Evolutionary conservation across 2,797 vertebrate genomes (phyloP).

Genomic region (Sandelia bainsii): DNA sequence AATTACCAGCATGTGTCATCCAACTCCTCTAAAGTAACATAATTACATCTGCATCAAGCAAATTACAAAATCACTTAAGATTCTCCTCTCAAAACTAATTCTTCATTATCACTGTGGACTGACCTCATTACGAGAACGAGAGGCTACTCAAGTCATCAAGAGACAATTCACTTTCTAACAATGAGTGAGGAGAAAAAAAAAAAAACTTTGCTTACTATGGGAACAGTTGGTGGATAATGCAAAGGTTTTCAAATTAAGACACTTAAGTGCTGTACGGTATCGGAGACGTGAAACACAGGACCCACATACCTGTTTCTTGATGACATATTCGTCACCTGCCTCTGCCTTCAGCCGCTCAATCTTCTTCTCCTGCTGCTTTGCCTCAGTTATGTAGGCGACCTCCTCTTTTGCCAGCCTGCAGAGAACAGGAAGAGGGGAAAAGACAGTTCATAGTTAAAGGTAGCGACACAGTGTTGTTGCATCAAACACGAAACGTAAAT

Average conservation of each 20-base stretch:
- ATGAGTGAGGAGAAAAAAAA: not conserved
- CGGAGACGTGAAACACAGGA: not conserved
- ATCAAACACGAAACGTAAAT: constrained; percentile 53
- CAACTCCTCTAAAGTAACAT: constrained; percentile 79
- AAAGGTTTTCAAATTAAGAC: constrained; percentile 11
- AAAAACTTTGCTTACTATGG: not conserved
- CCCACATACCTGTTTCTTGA: constrained; percentile 92
- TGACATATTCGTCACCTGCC: constrained; percentile 88
- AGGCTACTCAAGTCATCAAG: constrained; percentile 45
- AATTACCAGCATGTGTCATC: constrained; percentile 79
- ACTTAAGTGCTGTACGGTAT: not conserved
- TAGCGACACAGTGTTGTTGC: constrained; percentile 37
- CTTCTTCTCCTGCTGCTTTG: constrained; percentile 93
- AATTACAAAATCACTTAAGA: constrained; percentile 78
- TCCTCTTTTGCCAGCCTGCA: constrained; percentile 93
- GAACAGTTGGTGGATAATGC: not conserved
- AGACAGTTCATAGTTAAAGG: constrained; percentile 31
- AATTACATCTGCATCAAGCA: constrained; percentile 77
- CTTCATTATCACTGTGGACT: constrained; percentile 64
- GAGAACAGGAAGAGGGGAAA: constrained; percentile 13
- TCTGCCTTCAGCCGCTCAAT: constrained; percentile 92
- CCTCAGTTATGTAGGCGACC: constrained; percentile 91
- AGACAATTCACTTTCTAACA: constrained; percentile 35
- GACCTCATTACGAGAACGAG: constrained; percentile 64
- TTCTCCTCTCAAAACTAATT: constrained; percentile 71